A percentile compares a stretch with the other conserved stretches of the same genome.
These are phyloP conservation scores for Bombylius major DNA, from an alignment of 2,888 invertebrate genomes.

Conservation along the genomic window DNA sequence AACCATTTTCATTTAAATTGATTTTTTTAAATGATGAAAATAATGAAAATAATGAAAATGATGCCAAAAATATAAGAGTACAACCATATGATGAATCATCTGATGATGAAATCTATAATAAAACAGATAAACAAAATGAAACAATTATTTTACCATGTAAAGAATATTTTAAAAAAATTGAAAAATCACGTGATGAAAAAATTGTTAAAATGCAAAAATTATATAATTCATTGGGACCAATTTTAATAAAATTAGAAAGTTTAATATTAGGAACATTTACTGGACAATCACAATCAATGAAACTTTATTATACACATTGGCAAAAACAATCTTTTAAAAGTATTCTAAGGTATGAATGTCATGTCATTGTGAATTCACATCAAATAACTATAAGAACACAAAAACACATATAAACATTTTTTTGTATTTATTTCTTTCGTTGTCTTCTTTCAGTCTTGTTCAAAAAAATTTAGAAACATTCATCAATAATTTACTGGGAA, in stretches of 20 bases:
- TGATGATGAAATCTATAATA: not conserved
- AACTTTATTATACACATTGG: conserved; percentile 67
- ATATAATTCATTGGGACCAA: conserved; percentile 69
- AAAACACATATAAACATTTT: not conserved
- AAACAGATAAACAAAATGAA: not conserved
- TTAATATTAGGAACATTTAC: conserved; percentile 67
- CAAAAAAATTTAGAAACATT: conserved; percentile 59
- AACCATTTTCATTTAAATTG: not conserved
- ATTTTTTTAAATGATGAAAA: not conserved
- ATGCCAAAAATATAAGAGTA: not conserved
- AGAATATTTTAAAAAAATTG: conserved; percentile 56
- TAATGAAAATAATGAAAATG: not conserved
- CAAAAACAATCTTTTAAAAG: conserved; percentile 64
- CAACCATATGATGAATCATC: not conserved
- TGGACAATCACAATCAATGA: conserved; percentile 60
- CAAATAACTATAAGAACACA: too few species aligned
- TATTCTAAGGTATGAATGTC: conserved; percentile 41
- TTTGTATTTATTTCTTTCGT: not conserved
- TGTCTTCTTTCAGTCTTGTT: conserved; percentile 40
- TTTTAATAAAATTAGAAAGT: conserved; percentile 75
- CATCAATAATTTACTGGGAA: conserved; percentile 42
- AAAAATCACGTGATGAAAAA: conserved; percentile 53
- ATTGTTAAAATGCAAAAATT: conserved; percentile 53
- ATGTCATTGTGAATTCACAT: not conserved
- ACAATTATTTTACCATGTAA: conserved; percentile 18